These are phyloP conservation scores for Eupristina koningsbergeri DNA, from an alignment of 1,140 invertebrate species.

Conservation along the genomic window DNA sequence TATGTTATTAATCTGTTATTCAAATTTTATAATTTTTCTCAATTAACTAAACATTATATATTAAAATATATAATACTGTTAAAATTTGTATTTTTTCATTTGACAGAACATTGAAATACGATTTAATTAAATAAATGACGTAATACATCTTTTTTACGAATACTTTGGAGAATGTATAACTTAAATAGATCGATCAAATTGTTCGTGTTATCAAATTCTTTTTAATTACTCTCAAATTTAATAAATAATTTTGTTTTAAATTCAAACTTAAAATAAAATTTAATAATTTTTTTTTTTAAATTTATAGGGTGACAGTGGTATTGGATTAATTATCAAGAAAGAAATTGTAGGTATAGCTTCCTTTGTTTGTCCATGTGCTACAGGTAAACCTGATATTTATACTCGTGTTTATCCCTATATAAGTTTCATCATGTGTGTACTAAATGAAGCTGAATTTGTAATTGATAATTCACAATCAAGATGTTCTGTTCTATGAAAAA, in stretches of 20 bases:
- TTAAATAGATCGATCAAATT: no score
- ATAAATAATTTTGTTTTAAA: neutral
- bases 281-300: neutral
- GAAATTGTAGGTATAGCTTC: constrained; percentile 17
- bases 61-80: no score
- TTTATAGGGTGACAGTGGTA: constrained; percentile 13
- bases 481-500: constrained; percentile 1
- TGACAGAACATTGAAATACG: no score
- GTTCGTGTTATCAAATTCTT: no score
- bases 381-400: neutral
- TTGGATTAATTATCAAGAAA: neutral
- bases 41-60: no score
- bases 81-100: no score
- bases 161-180: no score
- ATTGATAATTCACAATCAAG: neutral
- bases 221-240: no score
- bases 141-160: no score
- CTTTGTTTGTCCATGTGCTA: neutral
- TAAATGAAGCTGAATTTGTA: neutral
- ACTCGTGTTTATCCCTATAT: neutral
- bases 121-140: no score
- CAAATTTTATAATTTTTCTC: no score
- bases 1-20: no score
- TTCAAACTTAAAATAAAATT: neutral
- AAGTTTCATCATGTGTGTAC: neutral